Base-by-base conservation (phyloP, 2,888 invertebrate genomes). In the Lissonota sp. region DNA sequence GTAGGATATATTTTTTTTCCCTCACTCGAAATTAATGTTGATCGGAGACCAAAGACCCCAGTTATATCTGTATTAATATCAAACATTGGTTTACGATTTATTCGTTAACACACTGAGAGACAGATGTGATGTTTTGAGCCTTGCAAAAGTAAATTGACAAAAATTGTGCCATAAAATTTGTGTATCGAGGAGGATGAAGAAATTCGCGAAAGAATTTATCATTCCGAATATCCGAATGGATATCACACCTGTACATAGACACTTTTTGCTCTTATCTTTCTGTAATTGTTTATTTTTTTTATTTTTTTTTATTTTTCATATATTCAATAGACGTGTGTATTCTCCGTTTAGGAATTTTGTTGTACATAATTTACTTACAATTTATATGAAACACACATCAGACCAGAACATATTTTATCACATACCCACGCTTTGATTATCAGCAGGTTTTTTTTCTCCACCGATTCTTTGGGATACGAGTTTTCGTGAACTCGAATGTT, bases 371-470 rank as follows among this genome's bases (percentile, higher is more conserved):
- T 75, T 58, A 78, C 72, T 63, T 60, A 70, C 71, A 51, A 78
- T 66, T 72, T 75, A 63, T 74, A 57, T 39, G 67, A 55, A 72
- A 77, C 62, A 77, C 37, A 46, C 46, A 63, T 66, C 26, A 44
- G 69, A 95, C 95, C 95, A 95, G 95, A 95, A 95, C 95, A 95
- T 67, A 26, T 73, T 72, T 95, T 95, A 95, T 95, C 95, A 95
- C 95, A 49, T 95, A 90, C 89, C 88, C 90, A 91, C 91, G 92
- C 91, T 92, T 91, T 87, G 82, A 88, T 89, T 89, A 88, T 90
- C 88, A 88, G 87, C 88, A 90, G 86, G 88, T 90, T 87, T 87
- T 88, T 86, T 53, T 12, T 53, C 12, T n/a, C 6, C 26, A 26
- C 63, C 62, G 60, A 37, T 53, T 26, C 26, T 26, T 26, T 26